These are phyloP conservation scores for Anolis carolinensis DNA, from an alignment of 2,113 vertebrate species.

Conservation along the genomic window DNA sequence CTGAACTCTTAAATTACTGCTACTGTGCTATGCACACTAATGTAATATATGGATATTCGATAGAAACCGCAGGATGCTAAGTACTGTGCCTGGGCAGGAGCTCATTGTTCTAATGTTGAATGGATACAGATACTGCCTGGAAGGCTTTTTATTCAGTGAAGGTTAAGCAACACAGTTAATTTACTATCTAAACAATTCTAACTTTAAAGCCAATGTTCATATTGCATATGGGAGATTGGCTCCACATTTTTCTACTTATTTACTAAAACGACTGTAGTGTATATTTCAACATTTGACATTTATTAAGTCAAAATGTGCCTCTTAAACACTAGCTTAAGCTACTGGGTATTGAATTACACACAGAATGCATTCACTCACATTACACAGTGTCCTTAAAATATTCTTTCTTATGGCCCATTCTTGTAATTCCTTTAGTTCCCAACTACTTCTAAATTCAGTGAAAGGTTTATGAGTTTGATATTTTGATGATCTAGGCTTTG, in stretches of 20 bases:
- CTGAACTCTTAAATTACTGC: slow-evolving; percentile 37
- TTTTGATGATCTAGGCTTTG: slow-evolving; percentile 15
- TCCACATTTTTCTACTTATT: slow-evolving; percentile 66
- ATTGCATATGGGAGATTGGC: slow-evolving; percentile 53
- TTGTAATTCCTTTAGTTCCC: neutral
- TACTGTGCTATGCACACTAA: slow-evolving; percentile 44
- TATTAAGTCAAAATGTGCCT: slow-evolving; percentile 61
- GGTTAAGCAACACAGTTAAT: slow-evolving; percentile 69
- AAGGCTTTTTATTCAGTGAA: slow-evolving; percentile 54
- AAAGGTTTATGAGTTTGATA: slow-evolving; percentile 24
- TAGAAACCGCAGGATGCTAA: slow-evolving; percentile 48
- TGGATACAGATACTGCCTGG: slow-evolving; percentile 59
- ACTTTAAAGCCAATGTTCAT: slow-evolving; percentile 64
- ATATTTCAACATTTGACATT: slow-evolving; percentile 39
- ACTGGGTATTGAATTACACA: slow-evolving; percentile 40
- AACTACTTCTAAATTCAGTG: slow-evolving; percentile 19
- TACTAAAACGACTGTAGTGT: slow-evolving; percentile 29
- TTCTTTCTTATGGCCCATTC: slow-evolving; percentile 7
- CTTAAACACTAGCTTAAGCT: slow-evolving; percentile 35
- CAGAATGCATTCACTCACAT: slow-evolving; percentile 30
- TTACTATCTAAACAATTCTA: slow-evolving; percentile 65
- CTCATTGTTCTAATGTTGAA: slow-evolving; percentile 53
- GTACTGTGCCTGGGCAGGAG: slow-evolving; percentile 21
- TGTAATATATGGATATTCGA: slow-evolving; percentile 48
- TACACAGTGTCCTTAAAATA: slow-evolving; percentile 29